Percentiles rank a stretch among this genome's conserved stretches.
Conservation (phyloP, 1,140 invertebrate genomes). For the Brachionus calyciflorus region DNA sequence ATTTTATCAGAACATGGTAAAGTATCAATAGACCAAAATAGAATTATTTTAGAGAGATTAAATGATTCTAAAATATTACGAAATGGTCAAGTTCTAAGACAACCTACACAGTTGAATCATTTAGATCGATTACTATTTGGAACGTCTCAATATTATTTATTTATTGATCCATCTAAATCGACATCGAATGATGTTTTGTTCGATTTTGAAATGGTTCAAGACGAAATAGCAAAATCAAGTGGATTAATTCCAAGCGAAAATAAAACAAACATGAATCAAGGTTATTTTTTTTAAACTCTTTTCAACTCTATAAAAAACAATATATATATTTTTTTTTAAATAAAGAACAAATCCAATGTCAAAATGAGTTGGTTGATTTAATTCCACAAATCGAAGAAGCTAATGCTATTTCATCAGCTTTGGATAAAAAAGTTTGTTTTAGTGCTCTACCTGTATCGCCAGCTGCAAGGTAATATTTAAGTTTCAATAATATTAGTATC, state of each 20-base stretch:
- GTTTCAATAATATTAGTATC: too few relatives aligned
- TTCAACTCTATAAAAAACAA: too few relatives aligned
- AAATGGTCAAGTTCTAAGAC: constrained; percentile 62
- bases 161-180: constrained; percentile 20
- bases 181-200: constrained; percentile 49
- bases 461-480: too few relatives aligned
- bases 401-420: constrained; percentile 66
- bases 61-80: constrained; percentile 61
- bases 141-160: constrained; percentile 22
- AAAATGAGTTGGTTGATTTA: constrained; percentile 65
- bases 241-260: constrained; percentile 58
- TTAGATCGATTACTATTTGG: constrained; percentile 63
- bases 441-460: constrained; percentile 66
- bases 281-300: too few relatives aligned
- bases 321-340: too few relatives aligned
- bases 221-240: constrained; percentile 66
- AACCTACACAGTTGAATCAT: constrained; percentile 62
- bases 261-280: constrained; percentile 51
- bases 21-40: constrained; percentile 58
- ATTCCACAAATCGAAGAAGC: constrained; percentile 66
- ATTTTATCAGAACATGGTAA: constrained; percentile 60
- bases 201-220: constrained; percentile 61
- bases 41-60: constrained; percentile 61
- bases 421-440: constrained; percentile 65
- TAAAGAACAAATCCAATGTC: constrained; percentile 63